Conservation (phyloP, 1,140 invertebrate species). For the Drosophila insularis region DNA sequence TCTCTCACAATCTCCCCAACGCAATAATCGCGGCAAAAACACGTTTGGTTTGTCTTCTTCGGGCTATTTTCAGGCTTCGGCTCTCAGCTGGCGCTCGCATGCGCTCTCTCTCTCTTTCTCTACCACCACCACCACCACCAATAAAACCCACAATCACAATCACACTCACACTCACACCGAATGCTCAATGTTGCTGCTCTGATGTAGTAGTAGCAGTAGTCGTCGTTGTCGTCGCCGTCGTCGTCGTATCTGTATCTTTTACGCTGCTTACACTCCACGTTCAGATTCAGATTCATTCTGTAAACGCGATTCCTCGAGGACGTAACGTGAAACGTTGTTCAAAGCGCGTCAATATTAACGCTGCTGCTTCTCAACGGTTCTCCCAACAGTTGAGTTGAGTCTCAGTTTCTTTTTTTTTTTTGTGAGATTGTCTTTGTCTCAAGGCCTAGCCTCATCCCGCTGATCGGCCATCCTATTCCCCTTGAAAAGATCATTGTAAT, state of each 20-base stretch:
- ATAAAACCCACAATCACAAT: slow-evolving; percentile 35
- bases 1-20: slow-evolving; percentile 22
- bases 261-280: slow-evolving; percentile 82
- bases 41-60: slow-evolving; percentile 61
- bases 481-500: not conserved
- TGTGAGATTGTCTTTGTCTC: slow-evolving; percentile 36
- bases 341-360: slow-evolving; percentile 58
- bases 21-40: slow-evolving; percentile 71
- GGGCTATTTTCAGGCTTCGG: slow-evolving; percentile 40
- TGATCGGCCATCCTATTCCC: slow-evolving; percentile 10
- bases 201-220: slow-evolving; percentile 29
- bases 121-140: slow-evolving; percentile 40
- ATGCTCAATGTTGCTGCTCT: slow-evolving; percentile 23
- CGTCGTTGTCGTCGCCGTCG: slow-evolving; percentile 32
- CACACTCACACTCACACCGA: slow-evolving; percentile 28
- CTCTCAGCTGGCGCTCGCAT: slow-evolving; percentile 69
- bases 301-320: slow-evolving; percentile 82
- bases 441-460: slow-evolving; percentile 2
- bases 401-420: slow-evolving; percentile 9
- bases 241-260: slow-evolving; percentile 76
- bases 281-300: slow-evolving; percentile 83
- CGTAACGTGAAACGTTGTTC: slow-evolving; percentile 81
- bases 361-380: slow-evolving; percentile 49
- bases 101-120: slow-evolving; percentile 53
- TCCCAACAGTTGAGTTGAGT: slow-evolving; percentile 64